Base-by-base conservation (phyloP, 2,888 invertebrate genomes). In the Shargacucullia verbasci region DNA sequence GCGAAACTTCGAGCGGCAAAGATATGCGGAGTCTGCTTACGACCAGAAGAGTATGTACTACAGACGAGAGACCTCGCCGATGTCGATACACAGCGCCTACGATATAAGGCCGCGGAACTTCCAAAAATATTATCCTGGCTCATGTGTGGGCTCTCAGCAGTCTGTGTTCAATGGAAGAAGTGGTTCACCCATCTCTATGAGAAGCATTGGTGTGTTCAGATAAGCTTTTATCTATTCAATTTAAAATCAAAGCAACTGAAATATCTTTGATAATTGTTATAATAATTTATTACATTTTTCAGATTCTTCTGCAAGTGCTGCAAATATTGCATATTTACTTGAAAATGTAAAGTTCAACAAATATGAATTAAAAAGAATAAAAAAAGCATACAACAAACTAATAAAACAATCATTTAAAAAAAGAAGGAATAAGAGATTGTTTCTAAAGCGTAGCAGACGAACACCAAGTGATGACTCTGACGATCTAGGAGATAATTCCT, bases 401-500 rank as follows among this genome's bases (percentile, higher is more conserved):
- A 75, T 82, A 52, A 89, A 85, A 67, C 73, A 72, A 8, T 57
- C 70, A 44, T 39, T 66, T 67, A 83, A 85, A 41, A 89, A 86
- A 50, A 80, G 85, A 50, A 76, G 86, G 43, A 89, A 87, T 29
- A 67, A 77, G 14, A 82, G 79, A 34, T 50, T 76, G 15, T 83
- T 83, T 61, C 35, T 83, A 0, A 89, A 85, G 76, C 69, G 75
- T n/a, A 69, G 66, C 4, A 73, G 77, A 56, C 75, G 78, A 27
- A 83, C 70, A 71, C 84, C 83, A 33, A 84, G 85, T 0, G 79
- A 85, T 73, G 89, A 90, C 59, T 91, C 91, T 0, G 90, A 87
- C 6, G 90, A 89, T 11, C 82, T 80, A 63, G 90, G 81, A 12
- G 90, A 90, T 80, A 81, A 88, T 65, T 91, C 91, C 15, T 90